Base-by-base conservation (phyloP, 2,113 vertebrate species). In the Morone saxatilis region DNA sequence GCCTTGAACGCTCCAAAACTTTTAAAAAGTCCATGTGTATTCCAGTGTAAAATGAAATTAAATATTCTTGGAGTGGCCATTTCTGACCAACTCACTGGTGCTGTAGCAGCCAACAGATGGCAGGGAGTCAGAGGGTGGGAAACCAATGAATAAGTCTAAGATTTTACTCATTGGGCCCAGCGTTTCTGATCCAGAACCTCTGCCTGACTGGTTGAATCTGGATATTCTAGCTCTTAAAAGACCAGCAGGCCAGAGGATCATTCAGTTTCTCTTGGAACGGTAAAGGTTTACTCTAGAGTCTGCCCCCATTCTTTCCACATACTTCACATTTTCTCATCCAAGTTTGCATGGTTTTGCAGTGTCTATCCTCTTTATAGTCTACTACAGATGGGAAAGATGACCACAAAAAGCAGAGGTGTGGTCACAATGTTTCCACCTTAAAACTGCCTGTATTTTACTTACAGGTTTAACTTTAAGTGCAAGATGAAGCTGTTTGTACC, bases 191-290 rank as follows among this genome's bases (percentile, higher is more conserved):
- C 48, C 53, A 81, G 68, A 67, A 45, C 59, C 31, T 57, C 50
- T 76, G 80, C 53, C 72, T 62, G 75, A 81, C 71, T 84, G 84
- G 72, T 80, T 90, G 57, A 86, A 83, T 86, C 86, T 88, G 87
- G 76, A 89, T 87, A 80, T 86, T 82, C 72, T 38, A 71, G 57
- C 50, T 80, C 66, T 67, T 65, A 50, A 80, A 71, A 84, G 53
- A 83, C 62, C 43, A 71, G 76, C 71, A 71, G 85, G 66, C 82
- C 71, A 74, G 78, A 78, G 70, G 73, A 81, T 84, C 85, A n/a
- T 71, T 82, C 65, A 75, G 93, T 93, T 95, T 65, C 88, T 92
- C 65, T 94, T 94, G 94, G 94, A 94, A 68, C 69, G 2, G 10
- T 68, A 17, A n/a, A 7, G 47, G 84, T 94, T 94, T 93, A 93